Evolutionary conservation across 1,140 invertebrate species (phyloP).

Genomic region (Heliconius nattereri): DNA sequence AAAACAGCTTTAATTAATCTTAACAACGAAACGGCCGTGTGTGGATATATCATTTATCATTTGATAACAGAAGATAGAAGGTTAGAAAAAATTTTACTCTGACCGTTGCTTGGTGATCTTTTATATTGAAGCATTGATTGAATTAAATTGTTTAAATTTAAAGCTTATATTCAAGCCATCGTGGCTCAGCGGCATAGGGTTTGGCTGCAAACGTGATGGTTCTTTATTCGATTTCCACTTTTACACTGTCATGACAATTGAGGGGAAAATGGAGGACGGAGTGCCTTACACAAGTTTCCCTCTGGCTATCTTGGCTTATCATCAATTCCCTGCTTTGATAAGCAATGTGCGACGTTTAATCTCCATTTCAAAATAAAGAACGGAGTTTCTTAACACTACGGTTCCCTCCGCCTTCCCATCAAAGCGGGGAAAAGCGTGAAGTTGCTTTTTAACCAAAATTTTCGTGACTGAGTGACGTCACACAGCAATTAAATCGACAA

Average conservation of each 20-base stretch:
- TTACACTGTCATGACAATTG: too few relatives aligned
- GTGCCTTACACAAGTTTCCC: too few relatives aligned
- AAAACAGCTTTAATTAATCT: conserved; percentile 75
- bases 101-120: not conserved
- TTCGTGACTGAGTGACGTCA: conserved; percentile 31
- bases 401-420: too few relatives aligned
- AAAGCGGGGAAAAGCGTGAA: too few relatives aligned
- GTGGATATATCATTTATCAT: conserved; percentile 70
- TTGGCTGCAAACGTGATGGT: not conserved
- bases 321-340: too few relatives aligned
- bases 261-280: too few relatives aligned
- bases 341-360: too few relatives aligned
- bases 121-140: not conserved
- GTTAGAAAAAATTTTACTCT: not conserved
- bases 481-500: conserved; percentile 30
- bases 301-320: too few relatives aligned
- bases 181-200: not conserved
- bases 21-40: conserved; percentile 69
- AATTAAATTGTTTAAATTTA: too few relatives aligned
- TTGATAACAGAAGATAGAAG: conserved; percentile 14
- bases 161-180: not conserved
- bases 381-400: too few relatives aligned
- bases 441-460: not conserved
- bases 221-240: not conserved
- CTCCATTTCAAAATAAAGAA: too few relatives aligned